Conservation (phyloP, 2,797 vertebrate genomes). For the Ambastaia sidthimunki region DNA sequence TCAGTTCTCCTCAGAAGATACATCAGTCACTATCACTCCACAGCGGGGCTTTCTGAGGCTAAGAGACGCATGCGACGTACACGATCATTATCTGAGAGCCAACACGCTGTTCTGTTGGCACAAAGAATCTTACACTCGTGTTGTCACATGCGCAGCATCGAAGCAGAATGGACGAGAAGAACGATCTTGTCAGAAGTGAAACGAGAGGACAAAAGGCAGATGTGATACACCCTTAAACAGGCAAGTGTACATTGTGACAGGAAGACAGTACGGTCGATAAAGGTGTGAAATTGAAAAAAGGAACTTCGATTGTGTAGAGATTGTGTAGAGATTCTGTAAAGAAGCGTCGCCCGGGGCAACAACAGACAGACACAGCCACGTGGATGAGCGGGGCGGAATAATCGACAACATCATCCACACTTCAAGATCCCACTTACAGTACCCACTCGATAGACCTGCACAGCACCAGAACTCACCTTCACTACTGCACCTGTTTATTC, state of each 20-base stretch:
- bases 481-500: constrained; percentile 26
- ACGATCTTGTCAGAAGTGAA: constrained; percentile 14
- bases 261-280: background rate
- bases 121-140: constrained; percentile 3
- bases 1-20: constrained; percentile 63
- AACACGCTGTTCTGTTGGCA: background rate
- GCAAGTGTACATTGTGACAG: constrained; percentile 10
- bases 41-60: constrained; percentile 37
- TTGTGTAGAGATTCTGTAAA: constrained; percentile 4
- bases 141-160: background rate
- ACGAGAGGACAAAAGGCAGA: background rate
- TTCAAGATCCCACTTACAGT: constrained; percentile 9
- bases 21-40: constrained; percentile 12
- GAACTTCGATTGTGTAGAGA: constrained; percentile 14
- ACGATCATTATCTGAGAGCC: constrained; percentile 33
- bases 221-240: constrained; percentile 5
- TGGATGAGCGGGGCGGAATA: constrained; percentile 22
- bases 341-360: background rate
- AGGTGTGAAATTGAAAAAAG: constrained; percentile 16
- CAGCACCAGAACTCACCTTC: constrained; percentile 16
- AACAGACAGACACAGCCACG: background rate
- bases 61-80: constrained; percentile 5
- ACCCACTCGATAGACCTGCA: constrained; percentile 26
- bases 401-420: constrained; percentile 26
- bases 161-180: constrained; percentile 10